phyloP scores from a whole-genome alignment of 2,888 invertebrate species.

The Phengaris alcon region DNA sequence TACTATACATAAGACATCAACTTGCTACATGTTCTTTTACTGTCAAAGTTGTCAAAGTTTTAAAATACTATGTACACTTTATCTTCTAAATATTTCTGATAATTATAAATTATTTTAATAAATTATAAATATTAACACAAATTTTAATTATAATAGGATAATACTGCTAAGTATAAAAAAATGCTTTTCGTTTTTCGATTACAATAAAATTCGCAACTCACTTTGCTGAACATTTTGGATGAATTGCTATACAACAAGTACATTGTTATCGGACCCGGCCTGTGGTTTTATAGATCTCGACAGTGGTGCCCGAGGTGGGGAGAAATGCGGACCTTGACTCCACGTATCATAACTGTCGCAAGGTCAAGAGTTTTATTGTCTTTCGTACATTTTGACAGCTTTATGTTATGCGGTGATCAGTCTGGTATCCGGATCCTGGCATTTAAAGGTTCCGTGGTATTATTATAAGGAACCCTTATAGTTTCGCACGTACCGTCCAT shows the following conservation, averaged over 20 bases:
- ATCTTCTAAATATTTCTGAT: no score
- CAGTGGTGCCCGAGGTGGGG: conserved; percentile 5
- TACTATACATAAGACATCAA: neutral
- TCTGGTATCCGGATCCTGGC: no score
- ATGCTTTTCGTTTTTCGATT: neutral
- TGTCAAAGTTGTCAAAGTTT: no score
- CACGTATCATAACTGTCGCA: conserved; percentile 4
- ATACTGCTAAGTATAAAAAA: neutral
- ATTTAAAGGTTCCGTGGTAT: no score
- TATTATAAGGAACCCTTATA: no score
- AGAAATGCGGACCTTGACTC: conserved; percentile 28
- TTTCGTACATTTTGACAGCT: conserved; percentile 4
- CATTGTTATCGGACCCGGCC: neutral
- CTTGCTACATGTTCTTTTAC: no score
- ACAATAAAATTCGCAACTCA: conserved; percentile 5
- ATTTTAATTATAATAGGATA: no score
- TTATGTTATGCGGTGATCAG: neutral
- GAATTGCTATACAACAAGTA: conserved; percentile 1
- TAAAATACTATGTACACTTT: no score
- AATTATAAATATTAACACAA: conserved; percentile 19
- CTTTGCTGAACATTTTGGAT: conserved; percentile 29
- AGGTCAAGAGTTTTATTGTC: conserved; percentile 10
- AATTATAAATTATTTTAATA: conserved; percentile 26
- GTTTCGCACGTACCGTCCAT: no score
- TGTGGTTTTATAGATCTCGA: conserved; percentile 28